Conservation (phyloP, 2,113 vertebrate genomes). For the Peromyscus leucopus region DNA sequence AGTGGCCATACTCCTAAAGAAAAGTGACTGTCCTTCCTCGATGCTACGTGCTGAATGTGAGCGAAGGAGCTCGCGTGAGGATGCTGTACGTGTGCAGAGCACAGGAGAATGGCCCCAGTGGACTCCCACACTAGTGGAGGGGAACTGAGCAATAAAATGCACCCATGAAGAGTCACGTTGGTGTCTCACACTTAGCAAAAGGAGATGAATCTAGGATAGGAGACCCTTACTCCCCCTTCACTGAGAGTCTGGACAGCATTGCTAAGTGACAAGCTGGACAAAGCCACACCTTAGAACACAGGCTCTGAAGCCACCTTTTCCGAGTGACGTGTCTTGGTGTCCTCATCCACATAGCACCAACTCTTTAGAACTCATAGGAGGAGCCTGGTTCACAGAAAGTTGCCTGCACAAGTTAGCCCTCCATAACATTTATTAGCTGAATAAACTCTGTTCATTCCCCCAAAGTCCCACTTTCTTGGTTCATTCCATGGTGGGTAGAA, state of each 20-base stretch:
- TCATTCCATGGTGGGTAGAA: background rate
- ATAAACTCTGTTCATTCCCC: background rate
- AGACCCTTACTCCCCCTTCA: background rate
- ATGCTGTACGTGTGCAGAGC: too few species aligned
- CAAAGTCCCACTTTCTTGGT: background rate
- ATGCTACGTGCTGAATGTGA: background rate
- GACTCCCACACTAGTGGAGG: background rate
- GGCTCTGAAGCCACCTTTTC: background rate
- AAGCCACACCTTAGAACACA: background rate
- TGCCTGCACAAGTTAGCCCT: too few species aligned
- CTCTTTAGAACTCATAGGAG: background rate
- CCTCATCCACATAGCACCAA: background rate
- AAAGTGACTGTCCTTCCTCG: background rate
- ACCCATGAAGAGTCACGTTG: background rate
- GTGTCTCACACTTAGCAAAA: background rate
- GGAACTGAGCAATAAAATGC: background rate
- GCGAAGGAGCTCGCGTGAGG: background rate
- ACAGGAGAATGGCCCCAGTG: background rate
- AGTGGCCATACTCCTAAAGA: background rate
- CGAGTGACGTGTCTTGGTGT: background rate
- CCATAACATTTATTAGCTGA: background rate
- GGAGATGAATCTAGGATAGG: fast-evolving
- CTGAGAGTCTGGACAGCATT: background rate
- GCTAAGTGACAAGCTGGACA: too few species aligned
- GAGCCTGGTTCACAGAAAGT: background rate